Evolutionary conservation across 2,797 vertebrate species (phyloP), one percentile per base, ranked within the genome.

Genomic region (Chromis chromis): DNA sequence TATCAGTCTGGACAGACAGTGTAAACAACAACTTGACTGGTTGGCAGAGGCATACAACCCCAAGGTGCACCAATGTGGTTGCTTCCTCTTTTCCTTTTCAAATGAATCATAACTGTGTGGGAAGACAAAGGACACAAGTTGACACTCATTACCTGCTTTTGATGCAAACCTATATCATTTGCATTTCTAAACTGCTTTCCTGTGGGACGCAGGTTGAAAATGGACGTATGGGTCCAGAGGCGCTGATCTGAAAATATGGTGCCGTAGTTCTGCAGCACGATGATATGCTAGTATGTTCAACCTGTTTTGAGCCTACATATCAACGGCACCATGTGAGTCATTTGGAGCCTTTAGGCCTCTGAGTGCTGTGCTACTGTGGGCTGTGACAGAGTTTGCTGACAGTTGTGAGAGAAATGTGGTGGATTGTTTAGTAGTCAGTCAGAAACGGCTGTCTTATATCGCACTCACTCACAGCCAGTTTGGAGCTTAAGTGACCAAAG

Each of bases 121-220:
- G 49, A 68, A 31, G 31, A 56, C 31, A 64, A 52, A 44, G 9
- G 24, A 58, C 59, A 63, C 2, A 63, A 25, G 11, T 31, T 31
- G 7, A 31, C 7, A 6, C 31, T 8, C 31, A 31, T 31, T 31
- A 2, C 6, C 31, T 31, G 31, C 6, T 31, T 7, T 7, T 31
- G 31, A 2, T 31, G 27, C 40, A 46, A 54, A 52, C 16, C 12
- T 22, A n/a, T 25, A n/a, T 56, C 13, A 12, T 44, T 22, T 61
- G 39, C 33, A 14, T 8, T 36, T 48, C 16, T 40, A 6, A 61
- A 24, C 10, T n/a, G 16, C 7, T 19, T 19, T 0, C 16, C 17
- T 46, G 44, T 46, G 44, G n/a, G 44, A 16, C 5, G 44, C 16
- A 46, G 5, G 56, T 28, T 31, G 10, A n/a, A 25, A 54, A 39